These are phyloP conservation scores for Panulirus ornatus DNA, from an alignment of 1,140 invertebrate species.

Conservation along the genomic window DNA sequence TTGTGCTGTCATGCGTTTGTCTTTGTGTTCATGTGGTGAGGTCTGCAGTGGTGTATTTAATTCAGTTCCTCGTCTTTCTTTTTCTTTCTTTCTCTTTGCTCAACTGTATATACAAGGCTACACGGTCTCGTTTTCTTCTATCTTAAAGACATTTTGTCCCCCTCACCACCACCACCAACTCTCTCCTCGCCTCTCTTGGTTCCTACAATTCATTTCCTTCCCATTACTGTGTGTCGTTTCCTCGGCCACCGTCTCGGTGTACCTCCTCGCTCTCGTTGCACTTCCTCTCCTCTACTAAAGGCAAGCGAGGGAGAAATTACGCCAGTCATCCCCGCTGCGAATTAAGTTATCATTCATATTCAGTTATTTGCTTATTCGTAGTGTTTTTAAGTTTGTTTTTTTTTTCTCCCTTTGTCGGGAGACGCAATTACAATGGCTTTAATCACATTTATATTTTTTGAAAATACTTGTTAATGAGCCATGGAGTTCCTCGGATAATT, in stretches of 20 bases:
- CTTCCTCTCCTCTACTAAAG: background rate
- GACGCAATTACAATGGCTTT: slow-evolving; percentile 48
- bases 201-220: slow-evolving; percentile 29
- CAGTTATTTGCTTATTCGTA: slow-evolving; percentile 41
- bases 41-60: too few relatives aligned
- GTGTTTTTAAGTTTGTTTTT: background rate
- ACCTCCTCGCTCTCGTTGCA: background rate
- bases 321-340: slow-evolving; percentile 23
- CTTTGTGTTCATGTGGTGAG: too few relatives aligned
- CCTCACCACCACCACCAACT: too few relatives aligned
- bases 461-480: slow-evolving; percentile 65
- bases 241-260: background rate
- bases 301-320: background rate
- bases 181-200: background rate
- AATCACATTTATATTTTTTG: slow-evolving; percentile 49
- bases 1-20: too few relatives aligned
- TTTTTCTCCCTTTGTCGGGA: background rate
- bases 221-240: slow-evolving; percentile 4
- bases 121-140: background rate
- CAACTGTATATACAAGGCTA: background rate
- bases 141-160: background rate
- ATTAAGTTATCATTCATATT: slow-evolving; percentile 44
- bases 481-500: slow-evolving; percentile 61
- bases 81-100: background rate
- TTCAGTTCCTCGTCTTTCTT: background rate